Base-by-base conservation (phyloP, 2,888 invertebrate species). In the Schizaphis graminum region DNA sequence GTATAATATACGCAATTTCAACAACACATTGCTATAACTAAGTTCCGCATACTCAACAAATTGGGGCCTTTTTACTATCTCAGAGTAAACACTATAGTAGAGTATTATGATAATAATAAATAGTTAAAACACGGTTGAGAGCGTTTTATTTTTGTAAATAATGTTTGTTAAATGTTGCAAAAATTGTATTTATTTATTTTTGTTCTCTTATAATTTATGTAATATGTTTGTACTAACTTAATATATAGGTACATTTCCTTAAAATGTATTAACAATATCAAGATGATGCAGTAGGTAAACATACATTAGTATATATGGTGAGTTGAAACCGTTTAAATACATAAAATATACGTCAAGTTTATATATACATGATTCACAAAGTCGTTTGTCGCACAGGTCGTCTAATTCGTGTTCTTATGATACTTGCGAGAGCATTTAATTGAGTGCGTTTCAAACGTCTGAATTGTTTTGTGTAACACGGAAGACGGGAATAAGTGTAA, bases 101-200 rank as follows among this genome's bases (percentile, higher is more conserved):
- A 77, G 28, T 86, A 86, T 86, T 86, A 86, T 44, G 13, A 47
- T 35, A 86, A 86, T 47, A 28, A 47, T 86, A 86, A 44, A 28
- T 86, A 86, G 47, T 49, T 86, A 26, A 47, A 86, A 28, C 5
- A 86, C 16, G 57, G 89, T 57, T 28, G 41, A 24, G 28, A 56
- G 56, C 41, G 41, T 89, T 89, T 56, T 44, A 57, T 89, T 89
- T 57, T 89, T 57, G 56, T 57, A 16, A 13, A 57, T 57, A 13
- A 13, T 3, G 16, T 57, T 89, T 56, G 89, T 57, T 89, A 56
- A 89, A 89, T 89, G 89, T 56, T 28, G 89, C 57, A 57, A 41
- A 89, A 89, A 89, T 11, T 44, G 53, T n/a, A 53, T 53, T 88
- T 53, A 88, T 87, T 89, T 57, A 26, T 57, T 41, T 57, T 89